Evolutionary conservation across 37 sponge, comb jelly and placozoan genomes (phyloP), one percentile per base, ranked within the genome.

Genomic region (Aphrocallistes beatrix): DNA sequence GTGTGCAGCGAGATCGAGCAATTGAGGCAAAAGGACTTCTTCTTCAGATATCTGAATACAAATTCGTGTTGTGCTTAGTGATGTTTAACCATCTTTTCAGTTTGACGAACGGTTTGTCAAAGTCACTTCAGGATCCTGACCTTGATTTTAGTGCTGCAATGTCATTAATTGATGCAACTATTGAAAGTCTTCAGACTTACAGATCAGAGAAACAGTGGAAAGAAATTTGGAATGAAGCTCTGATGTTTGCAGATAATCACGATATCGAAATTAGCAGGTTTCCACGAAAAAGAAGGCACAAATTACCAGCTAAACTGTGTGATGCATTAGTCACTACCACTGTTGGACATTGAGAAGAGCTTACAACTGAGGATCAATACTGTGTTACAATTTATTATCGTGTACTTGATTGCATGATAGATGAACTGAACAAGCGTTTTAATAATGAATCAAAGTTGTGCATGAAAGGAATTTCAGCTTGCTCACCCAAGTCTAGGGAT

Each of bases 21-120:
- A 47, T 47, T 21, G 49, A 47, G 49, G 49, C 49, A 47, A 47
- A 47, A 47, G 49, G 49, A 47, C 49, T 47, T 47, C 17, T 47
- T 47, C 49, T 47, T 47, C 49, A 47, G 49, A 47, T 47, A 47
- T 47, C 17, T 47, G 49, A 47, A 47, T 69, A 45, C 81, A 82
- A 81, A 89, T 16, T 85, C 89, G 51, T 51, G 85, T 51, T 23
- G 49, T 36, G 86, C 86, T 38, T 69, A 19, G 82, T 82, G 86
- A 83, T 83, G 85, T 49, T 47, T 86, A 51, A 82, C 85, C 86
- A 85, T 85, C 47, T 85, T 86, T 89, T 89, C 89, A 85, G 88
- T 87, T 69, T 87, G 88, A 39, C 88, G 86, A 23, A 87, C 88
- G 91, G 85, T 88, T 83, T 90, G 91, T 88, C 85, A 86, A 49